phyloP scores from a whole-genome alignment of 1,140 invertebrate species.

The Microplitis mediator region DNA sequence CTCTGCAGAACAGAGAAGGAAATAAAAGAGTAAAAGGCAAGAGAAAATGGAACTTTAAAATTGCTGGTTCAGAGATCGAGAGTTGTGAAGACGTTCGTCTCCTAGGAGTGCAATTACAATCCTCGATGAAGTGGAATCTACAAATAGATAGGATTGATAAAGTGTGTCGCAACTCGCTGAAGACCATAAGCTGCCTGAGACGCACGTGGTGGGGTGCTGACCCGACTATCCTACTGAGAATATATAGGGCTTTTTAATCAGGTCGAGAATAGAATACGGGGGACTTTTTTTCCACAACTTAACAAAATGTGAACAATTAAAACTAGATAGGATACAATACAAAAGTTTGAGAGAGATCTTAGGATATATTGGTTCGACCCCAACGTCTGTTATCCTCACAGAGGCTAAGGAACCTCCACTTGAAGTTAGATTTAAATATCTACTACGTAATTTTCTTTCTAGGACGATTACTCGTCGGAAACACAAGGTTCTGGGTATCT shows the following conservation, averaged over 20 bases:
- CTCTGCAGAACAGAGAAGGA: not conserved
- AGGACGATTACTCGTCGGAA: not conserved
- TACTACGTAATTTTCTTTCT: not conserved
- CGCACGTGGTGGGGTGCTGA: slow-evolving; percentile 16
- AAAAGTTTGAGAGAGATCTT: not conserved
- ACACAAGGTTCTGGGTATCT: not conserved
- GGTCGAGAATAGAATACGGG: slow-evolving; percentile 26
- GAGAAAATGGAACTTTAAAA: not conserved
- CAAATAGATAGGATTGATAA: slow-evolving; percentile 8
- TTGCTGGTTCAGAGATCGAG: not conserved
- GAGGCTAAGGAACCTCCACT: slow-evolving; percentile 6
- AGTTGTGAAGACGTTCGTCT: not conserved
- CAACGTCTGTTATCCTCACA: slow-evolving; percentile 7
- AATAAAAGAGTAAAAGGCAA: not conserved
- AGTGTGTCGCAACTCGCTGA: slow-evolving; percentile 13
- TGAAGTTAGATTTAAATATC: not conserved
- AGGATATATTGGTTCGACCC: slow-evolving; percentile 18
- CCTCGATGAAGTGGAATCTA: not conserved
- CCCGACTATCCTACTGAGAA: not conserved
- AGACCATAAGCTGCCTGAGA: slow-evolving; percentile 13
- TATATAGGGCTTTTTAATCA: slow-evolving; percentile 23
- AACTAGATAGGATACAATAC: slow-evolving; percentile 20
- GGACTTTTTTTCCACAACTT: slow-evolving; percentile 14
- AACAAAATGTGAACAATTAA: not conserved
- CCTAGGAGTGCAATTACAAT: slow-evolving; percentile 13